Evolutionary conservation across 2,113 vertebrate genomes (phyloP).

Genomic region (Phainopepla nitens): DNA sequence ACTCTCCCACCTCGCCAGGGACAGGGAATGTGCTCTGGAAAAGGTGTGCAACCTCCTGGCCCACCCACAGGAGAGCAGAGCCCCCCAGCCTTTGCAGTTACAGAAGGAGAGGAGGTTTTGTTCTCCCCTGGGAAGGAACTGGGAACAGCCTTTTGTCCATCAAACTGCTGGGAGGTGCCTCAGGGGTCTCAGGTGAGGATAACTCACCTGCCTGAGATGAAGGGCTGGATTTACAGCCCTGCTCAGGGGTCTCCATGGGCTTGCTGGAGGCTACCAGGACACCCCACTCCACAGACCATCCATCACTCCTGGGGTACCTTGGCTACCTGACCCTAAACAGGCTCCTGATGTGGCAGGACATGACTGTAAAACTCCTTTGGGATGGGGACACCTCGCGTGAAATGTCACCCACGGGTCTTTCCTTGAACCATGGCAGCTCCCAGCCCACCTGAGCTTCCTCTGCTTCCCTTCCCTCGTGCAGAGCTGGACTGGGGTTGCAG

Average conservation of each 20-base stretch:
- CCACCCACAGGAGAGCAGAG: neutral
- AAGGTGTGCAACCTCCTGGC: neutral
- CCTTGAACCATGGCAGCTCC: neutral
- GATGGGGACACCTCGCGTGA: neutral
- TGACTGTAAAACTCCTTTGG: neutral
- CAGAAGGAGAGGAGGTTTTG: neutral
- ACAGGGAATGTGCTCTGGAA: neutral
- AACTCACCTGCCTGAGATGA: neutral
- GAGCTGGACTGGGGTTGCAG: neutral
- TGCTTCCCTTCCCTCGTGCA: neutral
- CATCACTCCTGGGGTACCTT: neutral
- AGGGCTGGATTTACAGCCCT: neutral
- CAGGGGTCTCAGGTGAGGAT: neutral
- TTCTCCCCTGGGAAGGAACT: neutral
- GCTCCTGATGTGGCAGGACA: neutral
- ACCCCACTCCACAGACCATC: neutral
- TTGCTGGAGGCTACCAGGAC: neutral
- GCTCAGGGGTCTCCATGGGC: neutral
- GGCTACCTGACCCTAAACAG: neutral
- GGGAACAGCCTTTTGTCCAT: neutral
- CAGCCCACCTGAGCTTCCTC: neutral
- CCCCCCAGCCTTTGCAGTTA: neutral
- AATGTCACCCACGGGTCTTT: neutral
- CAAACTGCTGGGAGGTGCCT: neutral
- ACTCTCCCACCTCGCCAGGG: neutral